Percentiles rank a stretch among this genome's conserved stretches.
phyloP scores from a whole-genome alignment of 2,888 invertebrate genomes.

The Candidula unifasciata region DNA sequence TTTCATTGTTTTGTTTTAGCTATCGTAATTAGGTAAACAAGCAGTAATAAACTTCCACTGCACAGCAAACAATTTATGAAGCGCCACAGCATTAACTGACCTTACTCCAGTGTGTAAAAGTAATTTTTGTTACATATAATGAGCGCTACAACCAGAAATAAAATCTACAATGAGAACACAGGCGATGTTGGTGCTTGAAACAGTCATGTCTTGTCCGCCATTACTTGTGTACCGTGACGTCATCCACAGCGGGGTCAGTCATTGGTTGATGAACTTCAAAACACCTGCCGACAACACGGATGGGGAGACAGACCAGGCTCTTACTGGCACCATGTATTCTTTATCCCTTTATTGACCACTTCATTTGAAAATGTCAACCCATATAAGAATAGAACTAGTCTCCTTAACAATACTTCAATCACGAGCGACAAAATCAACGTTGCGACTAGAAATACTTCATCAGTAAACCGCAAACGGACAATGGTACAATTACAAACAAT shows the following conservation, averaged over 20 bases:
- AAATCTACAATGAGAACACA: background rate
- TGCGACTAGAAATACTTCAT: too few relatives aligned
- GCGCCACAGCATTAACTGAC: background rate
- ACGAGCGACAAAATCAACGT: too few relatives aligned
- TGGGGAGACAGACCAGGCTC: background rate
- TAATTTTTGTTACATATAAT: background rate
- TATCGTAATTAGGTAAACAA: too few relatives aligned
- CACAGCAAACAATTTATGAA: background rate
- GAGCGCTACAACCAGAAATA: background rate
- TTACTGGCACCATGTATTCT: background rate
- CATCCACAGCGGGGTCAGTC: background rate
- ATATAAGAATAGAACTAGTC: too few relatives aligned
- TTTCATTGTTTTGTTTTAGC: too few relatives aligned
- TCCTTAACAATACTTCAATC: too few relatives aligned
- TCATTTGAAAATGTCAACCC: too few relatives aligned
- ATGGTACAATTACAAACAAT: too few relatives aligned
- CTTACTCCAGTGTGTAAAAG: background rate
- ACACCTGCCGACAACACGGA: constrained; percentile 32
- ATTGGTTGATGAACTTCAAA: constrained; percentile 35
- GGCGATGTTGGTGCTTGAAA: background rate
- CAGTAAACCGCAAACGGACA: too few relatives aligned
- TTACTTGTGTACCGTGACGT: constrained; percentile 37
- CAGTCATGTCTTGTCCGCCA: background rate
- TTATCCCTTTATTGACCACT: too few relatives aligned
- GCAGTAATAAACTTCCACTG: background rate